A percentile compares a stretch with the other conserved stretches of the same genome.
Conservation (phyloP, 2,888 invertebrate genomes). For the Pachydiplax longipennis region DNA sequence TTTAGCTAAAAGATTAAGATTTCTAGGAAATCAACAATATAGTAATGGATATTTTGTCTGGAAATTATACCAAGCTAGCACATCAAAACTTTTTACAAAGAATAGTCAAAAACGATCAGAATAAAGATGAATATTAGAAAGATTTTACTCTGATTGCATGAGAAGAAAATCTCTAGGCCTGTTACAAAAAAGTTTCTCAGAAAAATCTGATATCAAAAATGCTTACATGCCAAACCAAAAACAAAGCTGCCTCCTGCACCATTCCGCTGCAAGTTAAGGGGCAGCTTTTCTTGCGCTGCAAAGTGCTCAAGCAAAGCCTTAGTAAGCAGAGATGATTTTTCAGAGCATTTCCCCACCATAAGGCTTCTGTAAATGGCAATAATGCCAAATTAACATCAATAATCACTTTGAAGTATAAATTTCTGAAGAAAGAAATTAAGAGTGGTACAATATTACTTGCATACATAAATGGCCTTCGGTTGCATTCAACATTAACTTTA, state of each 20-base stretch:
- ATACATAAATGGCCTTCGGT: too few relatives aligned
- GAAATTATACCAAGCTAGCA: background rate
- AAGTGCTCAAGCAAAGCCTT: slow-evolving; percentile 82
- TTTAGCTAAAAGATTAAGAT: too few relatives aligned
- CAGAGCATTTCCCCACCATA: slow-evolving; percentile 74
- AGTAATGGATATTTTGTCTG: background rate
- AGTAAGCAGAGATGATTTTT: slow-evolving; percentile 79
- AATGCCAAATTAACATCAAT: background rate
- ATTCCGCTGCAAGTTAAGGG: slow-evolving; percentile 72
- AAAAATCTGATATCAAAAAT: slow-evolving; percentile 4
- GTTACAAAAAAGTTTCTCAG: background rate
- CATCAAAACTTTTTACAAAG: background rate
- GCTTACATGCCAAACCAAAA: slow-evolving; percentile 73
- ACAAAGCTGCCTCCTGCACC: slow-evolving; percentile 80
- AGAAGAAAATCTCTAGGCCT: too few relatives aligned
- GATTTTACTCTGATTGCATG: background rate
- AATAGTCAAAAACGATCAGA: background rate
- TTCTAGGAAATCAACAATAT: too few relatives aligned
- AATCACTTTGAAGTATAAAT: too few relatives aligned
- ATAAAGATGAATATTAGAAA: slow-evolving; percentile 56
- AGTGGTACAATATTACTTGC: too few relatives aligned
- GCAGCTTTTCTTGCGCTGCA: slow-evolving; percentile 71
- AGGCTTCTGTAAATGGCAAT: slow-evolving; percentile 55
- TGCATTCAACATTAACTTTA: too few relatives aligned
- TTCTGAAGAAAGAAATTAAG: background rate